Evolutionary conservation across 2,113 vertebrate species (phyloP), one percentile per base, ranked within the genome.

Genomic region (Callopanchax toddi): DNA sequence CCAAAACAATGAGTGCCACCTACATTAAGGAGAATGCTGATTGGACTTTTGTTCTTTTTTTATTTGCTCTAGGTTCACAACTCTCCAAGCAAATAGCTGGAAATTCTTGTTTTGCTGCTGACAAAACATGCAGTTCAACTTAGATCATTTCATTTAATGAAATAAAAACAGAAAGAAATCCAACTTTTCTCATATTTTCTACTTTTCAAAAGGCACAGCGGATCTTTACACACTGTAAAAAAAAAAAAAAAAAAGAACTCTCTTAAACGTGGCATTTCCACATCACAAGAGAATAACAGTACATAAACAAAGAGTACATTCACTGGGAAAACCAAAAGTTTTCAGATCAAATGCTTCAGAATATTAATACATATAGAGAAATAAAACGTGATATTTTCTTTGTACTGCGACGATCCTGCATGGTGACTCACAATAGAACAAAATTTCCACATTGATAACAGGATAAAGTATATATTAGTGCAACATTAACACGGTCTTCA

Each of bases 401-500:
- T 68, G 61, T 48, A 63, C 67, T 75, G 69, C 45, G 54, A 65
- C 34, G 54, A 43, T 36, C 71, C 46, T 58, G 76, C 67, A 64
- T 46, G 61, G 67, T 71, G 59, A 60, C 26, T 61, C 43, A 44
- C 18, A 78, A 58, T 54, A 39, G 75, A 60, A 74, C 44, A 54
- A 12, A 50, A 8, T 9, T 62, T 51, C 39, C 55, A 78, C 25
- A 37, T 49, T 49, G 66, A 55, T 67, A 70, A 49, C 54, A 43
- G 18, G 74, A 77, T 18, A 52, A 77, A 79, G 51, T 55, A 20
- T 12, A 54, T 12, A 54, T 54, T 78, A 85, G 83, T 81, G 82
- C 83, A 81, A 79, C 40, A 62, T 73, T 78, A 85, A 86, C 71
- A 82, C 78, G 75, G 83, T 86, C 71, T 86, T 85, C 71, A 71